Evolutionary conservation across 1,140 invertebrate species (phyloP).

Genomic region (Brachionus plicatilis): DNA sequence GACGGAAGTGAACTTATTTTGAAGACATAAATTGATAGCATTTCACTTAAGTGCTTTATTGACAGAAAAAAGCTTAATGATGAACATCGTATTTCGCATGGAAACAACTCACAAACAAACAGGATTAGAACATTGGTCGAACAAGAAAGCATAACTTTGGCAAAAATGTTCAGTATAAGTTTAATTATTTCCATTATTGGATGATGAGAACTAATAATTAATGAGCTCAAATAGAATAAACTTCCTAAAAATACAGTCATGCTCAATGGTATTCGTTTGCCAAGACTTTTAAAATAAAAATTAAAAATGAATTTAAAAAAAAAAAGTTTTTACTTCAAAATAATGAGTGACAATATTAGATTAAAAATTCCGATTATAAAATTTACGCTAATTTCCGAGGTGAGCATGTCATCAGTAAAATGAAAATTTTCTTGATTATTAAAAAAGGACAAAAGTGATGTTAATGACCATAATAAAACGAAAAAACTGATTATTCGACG

Average conservation of each 20-base stretch:
- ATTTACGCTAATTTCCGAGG: neutral
- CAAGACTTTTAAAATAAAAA: neutral
- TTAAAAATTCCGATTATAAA: slow-evolving; percentile 15
- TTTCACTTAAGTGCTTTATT: slow-evolving; percentile 34
- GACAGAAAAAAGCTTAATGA: slow-evolving; percentile 37
- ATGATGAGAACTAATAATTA: neutral
- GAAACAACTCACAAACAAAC: slow-evolving; percentile 33
- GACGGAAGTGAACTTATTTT: neutral
- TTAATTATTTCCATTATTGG: neutral
- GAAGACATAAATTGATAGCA: slow-evolving; percentile 36
- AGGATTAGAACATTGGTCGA: slow-evolving; percentile 1
- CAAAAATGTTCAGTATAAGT: neutral
- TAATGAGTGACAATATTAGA: neutral
- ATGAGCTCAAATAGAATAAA: neutral
- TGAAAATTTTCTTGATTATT: slow-evolving; percentile 28
- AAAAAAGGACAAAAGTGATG: neutral
- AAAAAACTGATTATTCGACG: slow-evolving; percentile 26
- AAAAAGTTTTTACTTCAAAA: neutral
- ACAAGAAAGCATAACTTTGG: neutral
- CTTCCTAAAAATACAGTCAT: slow-evolving; percentile 2
- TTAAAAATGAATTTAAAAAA: neutral
- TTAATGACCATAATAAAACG: slow-evolving; percentile 19
- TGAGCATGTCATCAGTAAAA: neutral
- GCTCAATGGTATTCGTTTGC: slow-evolving; percentile 25
- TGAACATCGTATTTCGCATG: slow-evolving; percentile 39